These are phyloP conservation scores for Heteronetta atricapilla DNA, from an alignment of 2,113 vertebrate genomes.

Conservation along the genomic window DNA sequence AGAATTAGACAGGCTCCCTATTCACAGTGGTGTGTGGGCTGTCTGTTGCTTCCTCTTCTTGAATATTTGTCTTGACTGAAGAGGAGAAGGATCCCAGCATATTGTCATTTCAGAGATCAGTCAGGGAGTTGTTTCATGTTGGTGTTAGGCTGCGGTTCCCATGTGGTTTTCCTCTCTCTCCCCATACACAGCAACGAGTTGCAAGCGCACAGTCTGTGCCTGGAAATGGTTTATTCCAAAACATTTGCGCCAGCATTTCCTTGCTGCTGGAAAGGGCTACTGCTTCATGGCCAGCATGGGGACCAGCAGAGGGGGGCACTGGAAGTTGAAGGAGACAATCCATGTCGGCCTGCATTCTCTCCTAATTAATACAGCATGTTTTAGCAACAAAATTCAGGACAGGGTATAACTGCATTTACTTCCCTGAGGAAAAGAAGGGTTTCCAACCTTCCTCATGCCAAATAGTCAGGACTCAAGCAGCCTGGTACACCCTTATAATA, in stretches of 20 bases:
- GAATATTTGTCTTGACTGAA: too few relatives aligned
- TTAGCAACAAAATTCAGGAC: neutral
- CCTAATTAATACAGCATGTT: neutral
- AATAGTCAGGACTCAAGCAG: neutral
- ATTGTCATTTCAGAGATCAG: neutral
- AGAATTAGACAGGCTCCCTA: neutral
- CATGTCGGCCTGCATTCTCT: neutral
- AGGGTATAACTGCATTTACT: too few relatives aligned
- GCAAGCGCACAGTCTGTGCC: neutral
- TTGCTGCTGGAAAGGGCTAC: neutral
- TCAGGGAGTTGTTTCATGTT: neutral
- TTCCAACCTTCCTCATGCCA: neutral
- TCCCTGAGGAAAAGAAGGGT: neutral
- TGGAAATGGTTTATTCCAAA: neutral
- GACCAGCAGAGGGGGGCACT: neutral
- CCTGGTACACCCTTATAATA: neutral
- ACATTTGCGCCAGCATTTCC: neutral
- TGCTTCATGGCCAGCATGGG: neutral
- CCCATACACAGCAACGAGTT: neutral
- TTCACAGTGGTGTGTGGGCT: rapidly evolving
- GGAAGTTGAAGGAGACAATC: neutral
- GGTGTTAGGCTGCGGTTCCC: neutral
- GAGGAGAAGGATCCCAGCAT: neutral
- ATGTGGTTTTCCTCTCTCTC: neutral
- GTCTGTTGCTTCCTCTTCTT: neutral